Percentiles rank a stretch among this genome's conserved stretches.
These are phyloP conservation scores for Oplegnathus fasciatus DNA, from an alignment of 2,113 vertebrate species.

Conservation along the genomic window DNA sequence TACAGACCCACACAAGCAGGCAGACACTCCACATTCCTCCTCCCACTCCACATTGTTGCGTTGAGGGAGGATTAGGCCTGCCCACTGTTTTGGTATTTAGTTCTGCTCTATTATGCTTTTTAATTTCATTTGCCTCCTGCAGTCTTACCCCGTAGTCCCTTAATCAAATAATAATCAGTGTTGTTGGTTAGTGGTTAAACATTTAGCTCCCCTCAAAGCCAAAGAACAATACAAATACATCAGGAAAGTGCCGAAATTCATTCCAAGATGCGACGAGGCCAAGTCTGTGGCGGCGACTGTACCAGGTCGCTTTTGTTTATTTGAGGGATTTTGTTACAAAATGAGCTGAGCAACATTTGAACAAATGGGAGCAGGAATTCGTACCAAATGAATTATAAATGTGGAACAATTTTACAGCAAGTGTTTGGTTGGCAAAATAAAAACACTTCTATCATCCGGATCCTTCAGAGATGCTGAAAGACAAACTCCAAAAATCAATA, in stretches of 20 bases:
- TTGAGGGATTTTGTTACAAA: conserved; percentile 36
- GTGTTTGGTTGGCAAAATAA: background rate
- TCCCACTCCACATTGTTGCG: background rate
- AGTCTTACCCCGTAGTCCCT: conserved; percentile 32
- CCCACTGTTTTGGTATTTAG: conserved; percentile 64
- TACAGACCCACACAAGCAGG: background rate
- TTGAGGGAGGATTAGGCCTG: conserved; percentile 16
- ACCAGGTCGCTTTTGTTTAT: conserved; percentile 14
- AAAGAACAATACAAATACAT: conserved; percentile 50
- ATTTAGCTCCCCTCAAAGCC: conserved; percentile 52
- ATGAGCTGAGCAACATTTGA: background rate
- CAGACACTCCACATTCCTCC: background rate
- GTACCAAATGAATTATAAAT: conserved; percentile 2
- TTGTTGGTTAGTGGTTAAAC: conserved; percentile 66
- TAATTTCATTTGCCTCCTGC: conserved; percentile 69
- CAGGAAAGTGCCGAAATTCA: background rate
- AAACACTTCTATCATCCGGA: background rate
- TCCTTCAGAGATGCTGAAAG: conserved; percentile 5
- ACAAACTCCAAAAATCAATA: background rate
- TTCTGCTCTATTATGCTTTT: conserved; percentile 73
- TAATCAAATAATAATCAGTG: conserved; percentile 74
- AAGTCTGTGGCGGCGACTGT: conserved; percentile 30
- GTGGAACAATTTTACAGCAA: background rate
- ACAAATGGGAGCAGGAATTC: background rate
- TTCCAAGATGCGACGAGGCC: background rate